Base-by-base conservation (phyloP, 2,113 vertebrate genomes). In the Rousettus leschenaultii region DNA sequence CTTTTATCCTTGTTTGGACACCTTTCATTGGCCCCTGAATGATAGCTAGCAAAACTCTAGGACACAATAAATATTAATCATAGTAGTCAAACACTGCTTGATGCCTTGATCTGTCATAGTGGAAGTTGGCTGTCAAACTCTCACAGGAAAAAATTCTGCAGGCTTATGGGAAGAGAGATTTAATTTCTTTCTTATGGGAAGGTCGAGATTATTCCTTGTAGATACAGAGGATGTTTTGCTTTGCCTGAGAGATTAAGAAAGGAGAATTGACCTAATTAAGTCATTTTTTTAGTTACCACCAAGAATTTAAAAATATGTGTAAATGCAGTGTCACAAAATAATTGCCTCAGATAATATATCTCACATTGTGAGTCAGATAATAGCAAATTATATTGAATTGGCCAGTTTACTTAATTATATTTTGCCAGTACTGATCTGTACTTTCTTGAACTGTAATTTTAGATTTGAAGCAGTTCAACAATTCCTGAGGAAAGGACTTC, bases 361-460 rank as follows among this genome's bases (percentile, higher is more conserved):
- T 91, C 33, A 85, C 70, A 87, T 79, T 57, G 35, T 90, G 63
- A 48, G 43, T 28, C 24, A 51, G 65, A 38, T 70, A 86, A 65
- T 22, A 61, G 38, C 51, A 94, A 91, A 96, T 97, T 97, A 95
- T 94, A 97, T 80, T 75, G 96, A 97, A 96, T 90, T 90, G 57
- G 21, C 33, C 83, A 90, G 35, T 92, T 97, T 94, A 96, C 77
- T 96, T 79, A 96, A 97, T 94, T 97, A 79, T 96, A 89, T 3
- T 2, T 95, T 96, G 80, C 89, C 51, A 96, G 71, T 93, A 93
- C 57, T 91, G 85, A 65, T 95, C 78, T 95, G 86, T 77, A 92
- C 16, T 97, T 97, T 68, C 30, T 78, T 51, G 61, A 97, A 89
- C 93, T 91, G 40, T 77, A 97, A 85, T 95, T 97, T 97, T 94